Evolutionary conservation across 1,140 invertebrate genomes (phyloP).

Genomic region (Drepana arcuata): DNA sequence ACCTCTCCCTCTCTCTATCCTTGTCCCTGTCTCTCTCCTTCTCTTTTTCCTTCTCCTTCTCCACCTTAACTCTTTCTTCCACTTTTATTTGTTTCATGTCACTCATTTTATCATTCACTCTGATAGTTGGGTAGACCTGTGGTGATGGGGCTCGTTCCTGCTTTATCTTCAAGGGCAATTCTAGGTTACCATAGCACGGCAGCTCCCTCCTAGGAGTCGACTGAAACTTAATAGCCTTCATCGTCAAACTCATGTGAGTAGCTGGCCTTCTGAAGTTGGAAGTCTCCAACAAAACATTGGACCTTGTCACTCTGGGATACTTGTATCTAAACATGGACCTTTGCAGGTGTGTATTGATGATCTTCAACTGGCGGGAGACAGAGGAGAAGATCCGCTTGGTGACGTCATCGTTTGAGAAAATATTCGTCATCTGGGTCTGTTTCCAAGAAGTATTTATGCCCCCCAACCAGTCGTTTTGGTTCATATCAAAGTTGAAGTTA

Average conservation of each 20-base stretch:
- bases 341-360: conserved; percentile 62
- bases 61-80: conserved; percentile 33
- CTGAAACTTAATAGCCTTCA: conserved; percentile 60
- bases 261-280: conserved; percentile 32
- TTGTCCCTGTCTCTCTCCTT: conserved; percentile 25
- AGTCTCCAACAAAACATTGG: conserved; percentile 54
- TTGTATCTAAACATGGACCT: conserved; percentile 55
- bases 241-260: conserved; percentile 37
- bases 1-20: conserved; percentile 39
- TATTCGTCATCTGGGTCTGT: conserved; percentile 37
- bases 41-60: conserved; percentile 40
- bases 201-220: conserved; percentile 49
- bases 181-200: conserved; percentile 68
- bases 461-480: conserved; percentile 34
- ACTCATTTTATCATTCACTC: conserved; percentile 32
- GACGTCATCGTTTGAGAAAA: conserved; percentile 40
- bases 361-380: conserved; percentile 52
- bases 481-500: conserved; percentile 15
- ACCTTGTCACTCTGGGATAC: conserved; percentile 58
- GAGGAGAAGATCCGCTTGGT: conserved; percentile 56
- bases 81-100: conserved; percentile 44
- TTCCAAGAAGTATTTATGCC: conserved; percentile 45
- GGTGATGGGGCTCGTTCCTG: conserved; percentile 36
- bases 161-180: conserved; percentile 59
- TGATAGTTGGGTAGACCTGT: conserved; percentile 38